Evolutionary conservation across 2,888 invertebrate genomes (phyloP).

Genomic region (Dastarcus helophoroides): DNA sequence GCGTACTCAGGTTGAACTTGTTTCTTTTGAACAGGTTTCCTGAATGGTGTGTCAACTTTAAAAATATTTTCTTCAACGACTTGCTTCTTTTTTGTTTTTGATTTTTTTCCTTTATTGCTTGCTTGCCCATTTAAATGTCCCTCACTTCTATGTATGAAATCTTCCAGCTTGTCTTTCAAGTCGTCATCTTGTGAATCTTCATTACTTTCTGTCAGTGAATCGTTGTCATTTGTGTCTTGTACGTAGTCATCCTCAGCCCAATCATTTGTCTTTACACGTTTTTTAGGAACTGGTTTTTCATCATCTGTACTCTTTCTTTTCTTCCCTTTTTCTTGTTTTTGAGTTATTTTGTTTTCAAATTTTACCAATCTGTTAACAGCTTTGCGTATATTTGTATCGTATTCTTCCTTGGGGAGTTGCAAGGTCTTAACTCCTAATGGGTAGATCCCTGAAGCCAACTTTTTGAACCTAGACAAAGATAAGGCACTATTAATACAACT

Average conservation of each 20-base stretch:
- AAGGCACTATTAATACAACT: slow-evolving; percentile 7
- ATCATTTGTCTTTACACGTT: slow-evolving; percentile 10
- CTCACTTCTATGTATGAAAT: slow-evolving; percentile 14
- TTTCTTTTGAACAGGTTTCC: slow-evolving; percentile 6
- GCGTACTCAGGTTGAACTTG: slow-evolving; percentile 17
- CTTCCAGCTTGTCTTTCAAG: slow-evolving; percentile 10
- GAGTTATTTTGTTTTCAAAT: slow-evolving; percentile 29
- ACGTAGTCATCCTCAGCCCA: slow-evolving; percentile 5
- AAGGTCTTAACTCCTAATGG: slow-evolving; percentile 53
- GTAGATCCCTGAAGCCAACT: slow-evolving; percentile 49
- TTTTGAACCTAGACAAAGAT: slow-evolving; percentile 42
- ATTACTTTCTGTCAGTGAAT: slow-evolving; percentile 2
- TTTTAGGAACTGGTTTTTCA: slow-evolving; percentile 1
- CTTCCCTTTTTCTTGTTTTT: slow-evolving; percentile 27
- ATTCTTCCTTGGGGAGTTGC: slow-evolving; percentile 27
- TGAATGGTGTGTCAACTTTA: slow-evolving; percentile 3
- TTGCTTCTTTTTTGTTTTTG: slow-evolving; percentile 4
- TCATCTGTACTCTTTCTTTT: slow-evolving; percentile 14
- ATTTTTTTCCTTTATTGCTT: neutral
- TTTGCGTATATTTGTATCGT: slow-evolving; percentile 25
- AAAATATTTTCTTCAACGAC: slow-evolving; percentile 3
- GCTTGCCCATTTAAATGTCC: slow-evolving; percentile 1
- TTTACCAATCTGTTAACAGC: slow-evolving; percentile 29
- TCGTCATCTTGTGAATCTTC: neutral
- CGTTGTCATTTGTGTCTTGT: slow-evolving; percentile 9